Base-by-base conservation (phyloP, 2,797 vertebrate species). In the Micropoecilia bifurca region DNA sequence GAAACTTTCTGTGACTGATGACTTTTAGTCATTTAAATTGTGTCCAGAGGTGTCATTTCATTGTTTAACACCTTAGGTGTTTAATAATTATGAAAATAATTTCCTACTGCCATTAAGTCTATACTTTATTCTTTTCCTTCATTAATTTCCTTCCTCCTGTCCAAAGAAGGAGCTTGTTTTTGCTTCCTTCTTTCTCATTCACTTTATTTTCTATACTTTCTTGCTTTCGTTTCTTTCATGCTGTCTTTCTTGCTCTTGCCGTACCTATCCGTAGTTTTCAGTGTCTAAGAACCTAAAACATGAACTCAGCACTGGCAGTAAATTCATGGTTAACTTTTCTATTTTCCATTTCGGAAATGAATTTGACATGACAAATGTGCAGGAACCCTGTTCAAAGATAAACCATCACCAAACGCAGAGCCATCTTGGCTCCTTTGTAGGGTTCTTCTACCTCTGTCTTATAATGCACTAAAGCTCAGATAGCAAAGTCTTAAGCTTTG, bases 391-490 rank as follows among this genome's bases (percentile, higher is more conserved):
- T 68, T 41, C 20, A 68, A 68, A 41, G 20, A 41, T 43, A 43
- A 69, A 41, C 2, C 66, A 45, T 25, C 22, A 45, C 20, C 3
- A 6, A 68, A 25, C 22, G 25, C 39, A 68, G 61, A 20, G 39
- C 10, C 20, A 68, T 41, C 36, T 68, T 69, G 2, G 22, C 84
- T 83, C n/a, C 39, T 47, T 76, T 80, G 77, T 76, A 28, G n/a
- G 73, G 18, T 39, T 68, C 55, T 77, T 46, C 39, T 79, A 80
- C 82, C 76, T 82, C 50, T 79, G 72, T 86, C 80, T 84, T 83
- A 81, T 90, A 57, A 79, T 68, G 84, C 72, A 80, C 84, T 87
- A 83, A n/a, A 82, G 69, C 69, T 72, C 73, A 87, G 85, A 76
- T 78, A 79, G 83, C 0, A 6, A 53, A 57, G 74, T 76, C 66